Conservation (phyloP, 2,797 vertebrate species). For the Tenualosa thibaudeaui region DNA sequence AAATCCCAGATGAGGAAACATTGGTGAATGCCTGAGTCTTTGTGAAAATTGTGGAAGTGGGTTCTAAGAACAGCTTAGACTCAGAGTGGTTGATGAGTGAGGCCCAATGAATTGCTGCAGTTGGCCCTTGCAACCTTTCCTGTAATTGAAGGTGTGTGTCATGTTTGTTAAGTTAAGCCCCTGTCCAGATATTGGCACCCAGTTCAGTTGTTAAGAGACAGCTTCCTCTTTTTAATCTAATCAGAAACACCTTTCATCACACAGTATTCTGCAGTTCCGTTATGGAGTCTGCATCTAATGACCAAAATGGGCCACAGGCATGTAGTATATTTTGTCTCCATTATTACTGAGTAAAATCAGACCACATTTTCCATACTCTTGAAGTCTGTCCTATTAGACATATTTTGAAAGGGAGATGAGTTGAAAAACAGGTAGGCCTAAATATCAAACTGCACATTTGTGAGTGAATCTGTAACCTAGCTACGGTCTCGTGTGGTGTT, state of each 20-base stretch:
- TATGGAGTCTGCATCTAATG: not conserved
- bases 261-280: not conserved
- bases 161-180: not conserved
- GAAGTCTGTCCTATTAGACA: too few relatives aligned
- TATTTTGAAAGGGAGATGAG: not conserved
- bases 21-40: too few relatives aligned
- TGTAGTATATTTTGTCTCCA: not conserved
- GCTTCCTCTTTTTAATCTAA: not conserved
- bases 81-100: too few relatives aligned
- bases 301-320: not conserved
- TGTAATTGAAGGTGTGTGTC: not conserved
- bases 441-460: not conserved
- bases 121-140: not conserved
- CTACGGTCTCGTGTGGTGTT: constrained; percentile 78
- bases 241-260: not conserved
- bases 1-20: too few relatives aligned
- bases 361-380: not conserved
- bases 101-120: not conserved
- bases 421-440: not conserved
- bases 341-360: too few relatives aligned
- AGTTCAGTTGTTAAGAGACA: not conserved
- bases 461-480: constrained; percentile 52
- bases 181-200: not conserved
- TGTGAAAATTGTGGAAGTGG: too few relatives aligned
- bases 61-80: too few relatives aligned